Base-by-base conservation (phyloP, 2,797 vertebrate species). In the Micropoecilia bifurca region DNA sequence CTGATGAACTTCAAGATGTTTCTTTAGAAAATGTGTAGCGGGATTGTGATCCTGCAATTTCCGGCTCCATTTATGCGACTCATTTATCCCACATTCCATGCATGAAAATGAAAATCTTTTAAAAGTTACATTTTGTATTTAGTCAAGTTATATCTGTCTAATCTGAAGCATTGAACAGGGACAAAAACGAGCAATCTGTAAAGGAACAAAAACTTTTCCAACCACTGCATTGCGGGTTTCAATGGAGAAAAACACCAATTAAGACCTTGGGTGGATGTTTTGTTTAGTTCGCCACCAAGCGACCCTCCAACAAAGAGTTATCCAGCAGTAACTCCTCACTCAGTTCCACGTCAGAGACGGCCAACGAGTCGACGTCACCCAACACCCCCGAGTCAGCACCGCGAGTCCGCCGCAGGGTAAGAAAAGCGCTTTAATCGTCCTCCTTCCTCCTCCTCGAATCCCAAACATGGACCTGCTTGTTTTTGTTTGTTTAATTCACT, bases 241-340 rank as follows among this genome's bases (percentile, higher is more conserved):
- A 28, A 46, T 46, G 13, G 13, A n/a, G 68, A 71, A 71, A 45
- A 43, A 43, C 36, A 4, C 25, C 45, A 71, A 43, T 45, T 71
- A 39, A 68, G 6, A 39, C 61, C 16, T 2, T 22, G 25, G 4
- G 8, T 8, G 73, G 5, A 3, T 75, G 45, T 71, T 4, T 80
- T 22, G 18, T 74, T 16, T 95, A 98, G 18, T 98, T 98, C n/a
- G 97, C 97, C 92, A 94, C 95, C 74, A 98, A 97, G 95, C 96
- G 95, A 71, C 96, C 97, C 74, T 93, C 95, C 72, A 97, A 96
- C 90, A 98, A 97, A 93, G 98, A 98, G 95, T 94, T 99, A 80
- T 98, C 97, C 89, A 98, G 97, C 96, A 99, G 98, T 89, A 99
- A 98, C 95, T 98, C 97, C 89, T 99, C 98, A 89, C 96, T 99